phyloP scores from a whole-genome alignment of 2,113 vertebrate species.

The Coturnix japonica region DNA sequence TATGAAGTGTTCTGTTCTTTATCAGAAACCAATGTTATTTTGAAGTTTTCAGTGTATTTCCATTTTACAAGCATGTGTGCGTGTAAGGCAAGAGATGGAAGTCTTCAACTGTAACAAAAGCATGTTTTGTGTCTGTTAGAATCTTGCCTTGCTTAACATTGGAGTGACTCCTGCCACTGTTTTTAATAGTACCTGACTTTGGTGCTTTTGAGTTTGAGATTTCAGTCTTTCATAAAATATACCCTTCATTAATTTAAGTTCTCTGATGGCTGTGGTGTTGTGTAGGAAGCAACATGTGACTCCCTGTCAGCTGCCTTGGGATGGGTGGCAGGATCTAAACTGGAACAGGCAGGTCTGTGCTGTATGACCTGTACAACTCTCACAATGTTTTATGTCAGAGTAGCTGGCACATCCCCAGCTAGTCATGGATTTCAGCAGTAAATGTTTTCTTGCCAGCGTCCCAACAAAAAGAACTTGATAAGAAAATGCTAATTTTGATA shows the following conservation, averaged over 20 bases:
- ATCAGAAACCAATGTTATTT: neutral
- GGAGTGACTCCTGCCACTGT: neutral
- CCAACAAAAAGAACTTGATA: neutral
- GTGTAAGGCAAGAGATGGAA: neutral
- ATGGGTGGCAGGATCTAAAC: neutral
- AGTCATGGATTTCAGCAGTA: neutral
- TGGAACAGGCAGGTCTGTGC: accelerated
- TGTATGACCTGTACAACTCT: neutral
- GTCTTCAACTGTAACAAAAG: neutral
- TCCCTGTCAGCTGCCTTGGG: neutral
- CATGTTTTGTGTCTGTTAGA: neutral
- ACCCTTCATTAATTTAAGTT: conserved; percentile 42
- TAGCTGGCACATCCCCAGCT: neutral
- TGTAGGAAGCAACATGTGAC: conserved; percentile 20
- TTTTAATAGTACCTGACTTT: conserved; percentile 17
- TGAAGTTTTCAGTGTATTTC: neutral
- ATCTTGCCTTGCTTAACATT: neutral
- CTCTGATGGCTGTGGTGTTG: neutral
- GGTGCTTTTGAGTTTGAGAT: conserved; percentile 44
- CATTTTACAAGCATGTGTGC: neutral
- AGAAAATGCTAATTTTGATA: neutral
- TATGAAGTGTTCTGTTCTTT: neutral
- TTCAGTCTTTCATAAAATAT: conserved; percentile 51
- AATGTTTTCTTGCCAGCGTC: neutral
- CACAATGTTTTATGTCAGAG: neutral